These are phyloP conservation scores for Buphagus erythrorhynchus DNA, from an alignment of 2,797 vertebrate species.

Conservation along the genomic window DNA sequence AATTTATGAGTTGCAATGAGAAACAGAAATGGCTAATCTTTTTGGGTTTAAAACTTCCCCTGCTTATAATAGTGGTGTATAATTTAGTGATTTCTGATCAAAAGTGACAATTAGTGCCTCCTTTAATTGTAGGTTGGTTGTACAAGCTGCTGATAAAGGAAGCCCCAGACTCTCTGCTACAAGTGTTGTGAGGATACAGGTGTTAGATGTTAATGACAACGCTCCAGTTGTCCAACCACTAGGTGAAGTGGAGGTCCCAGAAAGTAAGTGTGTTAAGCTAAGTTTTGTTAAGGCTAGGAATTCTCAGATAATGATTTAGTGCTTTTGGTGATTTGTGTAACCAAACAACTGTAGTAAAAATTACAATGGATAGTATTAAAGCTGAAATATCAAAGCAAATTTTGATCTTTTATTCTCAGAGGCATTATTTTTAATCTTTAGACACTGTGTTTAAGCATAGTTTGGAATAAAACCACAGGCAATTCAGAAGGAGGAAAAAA, in stretches of 20 bases:
- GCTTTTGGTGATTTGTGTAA: background rate
- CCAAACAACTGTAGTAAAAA: background rate
- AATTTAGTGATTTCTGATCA: background rate
- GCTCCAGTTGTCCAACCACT: slow-evolving; percentile 82
- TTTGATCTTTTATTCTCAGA: background rate
- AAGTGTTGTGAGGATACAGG: slow-evolving; percentile 81
- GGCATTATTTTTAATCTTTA: background rate
- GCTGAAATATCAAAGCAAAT: background rate
- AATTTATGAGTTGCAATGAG: background rate
- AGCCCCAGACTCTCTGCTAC: slow-evolving; percentile 85
- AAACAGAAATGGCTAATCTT: background rate
- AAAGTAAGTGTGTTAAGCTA: slow-evolving; percentile 82
- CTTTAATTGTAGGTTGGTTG: slow-evolving; percentile 81
- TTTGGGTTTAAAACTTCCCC: background rate
- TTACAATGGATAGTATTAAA: background rate
- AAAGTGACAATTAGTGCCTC: slow-evolving; percentile 17
- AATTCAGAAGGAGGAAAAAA: background rate
- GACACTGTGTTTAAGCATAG: background rate
- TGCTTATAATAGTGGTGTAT: background rate
- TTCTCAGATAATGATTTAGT: background rate
- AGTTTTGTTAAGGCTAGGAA: background rate
- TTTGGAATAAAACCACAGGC: background rate
- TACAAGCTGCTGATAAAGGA: slow-evolving; percentile 89
- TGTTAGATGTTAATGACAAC: slow-evolving; percentile 93
- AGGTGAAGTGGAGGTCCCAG: slow-evolving; percentile 82